Conservation (phyloP, 2,113 vertebrate genomes). For the Sturnus vulgaris region DNA sequence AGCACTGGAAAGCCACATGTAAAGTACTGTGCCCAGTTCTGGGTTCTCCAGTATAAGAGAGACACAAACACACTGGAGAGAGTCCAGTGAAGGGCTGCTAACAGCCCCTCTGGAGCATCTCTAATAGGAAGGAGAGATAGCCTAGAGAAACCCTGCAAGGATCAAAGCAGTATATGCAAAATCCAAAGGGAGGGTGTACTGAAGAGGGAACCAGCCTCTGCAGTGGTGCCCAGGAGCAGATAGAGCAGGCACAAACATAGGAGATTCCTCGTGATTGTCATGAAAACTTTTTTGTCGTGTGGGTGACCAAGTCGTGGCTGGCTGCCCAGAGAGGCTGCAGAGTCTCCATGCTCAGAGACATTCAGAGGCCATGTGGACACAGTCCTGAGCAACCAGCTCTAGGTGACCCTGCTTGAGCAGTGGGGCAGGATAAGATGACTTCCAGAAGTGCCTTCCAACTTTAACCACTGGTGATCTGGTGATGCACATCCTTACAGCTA, state of each 20-base stretch:
- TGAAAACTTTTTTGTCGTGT: not conserved
- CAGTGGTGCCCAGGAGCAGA: not conserved
- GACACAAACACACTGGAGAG: not conserved
- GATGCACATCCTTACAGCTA: not conserved
- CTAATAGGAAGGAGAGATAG: not conserved
- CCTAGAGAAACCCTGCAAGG: not conserved
- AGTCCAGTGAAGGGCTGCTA: not conserved
- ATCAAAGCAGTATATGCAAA: not conserved
- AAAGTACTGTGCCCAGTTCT: not conserved
- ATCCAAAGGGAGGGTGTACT: not conserved
- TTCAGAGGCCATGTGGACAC: not conserved
- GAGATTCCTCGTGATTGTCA: not conserved
- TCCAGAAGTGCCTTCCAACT: not conserved
- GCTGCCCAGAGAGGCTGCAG: accelerated
- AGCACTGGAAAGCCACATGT: not conserved
- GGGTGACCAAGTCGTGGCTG: not conserved
- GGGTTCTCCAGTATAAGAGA: not conserved
- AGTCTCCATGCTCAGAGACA: not conserved
- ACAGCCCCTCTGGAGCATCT: not conserved
- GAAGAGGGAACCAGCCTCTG: not conserved
- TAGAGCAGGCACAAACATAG: not conserved
- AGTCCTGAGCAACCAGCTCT: not conserved
- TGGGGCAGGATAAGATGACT: not conserved
- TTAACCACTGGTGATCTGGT: not conserved
- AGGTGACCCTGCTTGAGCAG: not conserved